Percentiles rank a stretch among this genome's conserved stretches.
phyloP scores from a whole-genome alignment of 2,113 vertebrate species.

The Pterocles gutturalis region DNA sequence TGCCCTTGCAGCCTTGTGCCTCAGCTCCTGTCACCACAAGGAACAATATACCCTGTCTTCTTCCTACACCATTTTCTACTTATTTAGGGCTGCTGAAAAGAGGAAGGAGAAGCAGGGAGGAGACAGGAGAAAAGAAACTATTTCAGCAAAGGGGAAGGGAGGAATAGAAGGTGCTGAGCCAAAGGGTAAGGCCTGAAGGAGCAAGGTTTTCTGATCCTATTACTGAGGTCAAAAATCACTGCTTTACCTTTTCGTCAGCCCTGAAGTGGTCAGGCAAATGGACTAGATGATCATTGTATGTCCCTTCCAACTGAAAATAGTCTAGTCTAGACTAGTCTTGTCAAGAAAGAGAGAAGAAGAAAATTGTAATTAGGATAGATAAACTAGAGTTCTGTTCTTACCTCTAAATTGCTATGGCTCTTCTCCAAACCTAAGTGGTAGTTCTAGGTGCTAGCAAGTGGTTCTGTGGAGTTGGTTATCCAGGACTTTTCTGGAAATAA shows the following conservation, averaged over 20 bases:
- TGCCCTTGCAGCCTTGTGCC: background rate
- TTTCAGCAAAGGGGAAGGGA: background rate
- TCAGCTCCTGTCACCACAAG: background rate
- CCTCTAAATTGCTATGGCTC: background rate
- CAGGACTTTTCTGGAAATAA: background rate
- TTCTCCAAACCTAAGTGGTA: background rate
- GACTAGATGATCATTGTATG: background rate
- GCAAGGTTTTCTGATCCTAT: background rate
- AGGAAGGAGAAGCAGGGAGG: background rate
- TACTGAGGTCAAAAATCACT: background rate
- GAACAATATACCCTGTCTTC: background rate
- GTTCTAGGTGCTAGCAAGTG: background rate
- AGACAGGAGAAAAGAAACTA: background rate
- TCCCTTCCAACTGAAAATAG: background rate
- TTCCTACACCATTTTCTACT: background rate
- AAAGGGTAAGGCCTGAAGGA: background rate
- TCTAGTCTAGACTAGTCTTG: background rate
- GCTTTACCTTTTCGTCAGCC: background rate
- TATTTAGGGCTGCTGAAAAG: background rate
- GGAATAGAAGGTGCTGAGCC: background rate
- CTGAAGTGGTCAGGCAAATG: background rate
- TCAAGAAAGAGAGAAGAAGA: background rate
- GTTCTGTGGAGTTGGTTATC: background rate
- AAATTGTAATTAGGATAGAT: background rate
- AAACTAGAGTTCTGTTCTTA: background rate